Evolutionary conservation across 2,113 vertebrate species (phyloP).

Genomic region (Aplodontia rufa): DNA sequence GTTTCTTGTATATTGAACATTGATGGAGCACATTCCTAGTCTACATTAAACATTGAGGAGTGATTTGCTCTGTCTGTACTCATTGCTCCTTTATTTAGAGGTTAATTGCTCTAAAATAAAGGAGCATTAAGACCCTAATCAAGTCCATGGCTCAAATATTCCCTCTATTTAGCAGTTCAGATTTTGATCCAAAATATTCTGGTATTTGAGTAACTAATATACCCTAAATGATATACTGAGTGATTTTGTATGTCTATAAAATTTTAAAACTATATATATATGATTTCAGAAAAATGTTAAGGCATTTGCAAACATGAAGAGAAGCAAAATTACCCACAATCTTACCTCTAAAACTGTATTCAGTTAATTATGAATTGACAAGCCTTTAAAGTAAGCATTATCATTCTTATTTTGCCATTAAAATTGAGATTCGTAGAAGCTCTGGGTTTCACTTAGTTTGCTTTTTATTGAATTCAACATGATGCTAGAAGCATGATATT

Average conservation of each 20-base stretch:
- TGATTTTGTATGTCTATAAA: background rate
- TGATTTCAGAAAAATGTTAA: slow-evolving; percentile 20
- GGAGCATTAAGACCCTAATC: slow-evolving; percentile 9
- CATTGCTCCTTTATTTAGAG: slow-evolving; percentile 48
- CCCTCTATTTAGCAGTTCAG: slow-evolving; percentile 40
- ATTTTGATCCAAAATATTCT: slow-evolving; percentile 17
- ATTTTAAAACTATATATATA: background rate
- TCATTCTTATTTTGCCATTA: slow-evolving; percentile 18
- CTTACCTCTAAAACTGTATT: slow-evolving; percentile 19
- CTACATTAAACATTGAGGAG: slow-evolving; percentile 19
- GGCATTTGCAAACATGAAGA: background rate
- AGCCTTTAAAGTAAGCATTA: background rate
- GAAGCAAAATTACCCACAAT: background rate
- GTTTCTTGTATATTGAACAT: slow-evolving; percentile 41
- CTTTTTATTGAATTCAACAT: background rate
- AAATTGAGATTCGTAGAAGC: background rate
- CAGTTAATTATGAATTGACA: slow-evolving; percentile 34
- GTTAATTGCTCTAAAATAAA: slow-evolving; percentile 50
- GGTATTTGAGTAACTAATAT: slow-evolving; percentile 27
- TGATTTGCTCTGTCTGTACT: background rate
- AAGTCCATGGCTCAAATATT: slow-evolving; percentile 30
- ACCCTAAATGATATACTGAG: background rate
- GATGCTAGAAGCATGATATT: background rate
- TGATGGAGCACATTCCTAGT: slow-evolving; percentile 48
- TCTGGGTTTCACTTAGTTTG: background rate